Percentiles rank a stretch among this genome's conserved stretches.
These are phyloP conservation scores for Lasaia peninsularis DNA, from an alignment of 1,140 invertebrate species.

Conservation along the genomic window DNA sequence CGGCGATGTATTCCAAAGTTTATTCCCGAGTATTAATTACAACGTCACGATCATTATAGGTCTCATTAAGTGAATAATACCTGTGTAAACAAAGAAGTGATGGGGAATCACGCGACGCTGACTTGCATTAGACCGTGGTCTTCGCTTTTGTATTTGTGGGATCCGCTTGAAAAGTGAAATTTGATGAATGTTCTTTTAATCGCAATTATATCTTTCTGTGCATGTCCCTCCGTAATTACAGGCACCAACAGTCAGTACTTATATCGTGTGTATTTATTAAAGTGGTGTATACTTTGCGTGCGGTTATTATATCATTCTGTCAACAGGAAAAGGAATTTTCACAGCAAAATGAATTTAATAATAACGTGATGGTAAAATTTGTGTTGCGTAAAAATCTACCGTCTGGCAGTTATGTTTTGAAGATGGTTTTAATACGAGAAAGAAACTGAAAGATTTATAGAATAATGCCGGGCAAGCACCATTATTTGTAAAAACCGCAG, in stretches of 20 bases:
- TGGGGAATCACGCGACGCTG: slow-evolving; percentile 60
- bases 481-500: too few relatives aligned
- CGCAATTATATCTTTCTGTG: slow-evolving; percentile 23
- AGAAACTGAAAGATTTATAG: too few relatives aligned
- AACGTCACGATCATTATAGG: slow-evolving; percentile 47
- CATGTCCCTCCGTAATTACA: slow-evolving; percentile 17
- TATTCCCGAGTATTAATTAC: slow-evolving; percentile 45
- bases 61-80: slow-evolving; percentile 56
- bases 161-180: slow-evolving; percentile 49
- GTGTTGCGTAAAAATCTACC: too few relatives aligned
- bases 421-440: too few relatives aligned
- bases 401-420: too few relatives aligned
- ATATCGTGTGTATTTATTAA: slow-evolving; percentile 11
- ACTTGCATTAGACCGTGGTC: slow-evolving; percentile 45
- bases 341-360: neutral
- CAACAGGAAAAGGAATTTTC: neutral
- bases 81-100: slow-evolving; percentile 54
- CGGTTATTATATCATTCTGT: neutral
- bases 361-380: neutral
- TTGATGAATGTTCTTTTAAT: slow-evolving; percentile 47
- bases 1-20: slow-evolving; percentile 17
- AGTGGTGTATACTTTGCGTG: slow-evolving; percentile 1
- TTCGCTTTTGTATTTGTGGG: slow-evolving; percentile 36
- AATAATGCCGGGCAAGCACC: too few relatives aligned
- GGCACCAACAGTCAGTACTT: neutral